Base-by-base conservation (phyloP, 2,797 vertebrate genomes). In the Periophthalmus magnuspinnatus region DNA sequence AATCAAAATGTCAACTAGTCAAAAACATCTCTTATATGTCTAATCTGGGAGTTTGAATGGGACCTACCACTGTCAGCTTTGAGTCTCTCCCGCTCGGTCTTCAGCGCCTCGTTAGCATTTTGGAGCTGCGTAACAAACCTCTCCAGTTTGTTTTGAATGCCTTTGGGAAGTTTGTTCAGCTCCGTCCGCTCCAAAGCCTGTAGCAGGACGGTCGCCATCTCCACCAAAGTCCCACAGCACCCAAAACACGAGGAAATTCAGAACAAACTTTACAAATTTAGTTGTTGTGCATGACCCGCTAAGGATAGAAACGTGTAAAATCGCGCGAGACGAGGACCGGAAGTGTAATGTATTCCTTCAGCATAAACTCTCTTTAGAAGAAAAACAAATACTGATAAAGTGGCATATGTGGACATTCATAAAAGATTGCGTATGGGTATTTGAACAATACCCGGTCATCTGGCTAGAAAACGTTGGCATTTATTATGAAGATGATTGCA, bases 171-270 rank as follows among this genome's bases (percentile, higher is more conserved):
- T 85, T 98, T 98, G 74, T 91, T 93, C 14, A 99, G 64, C 84
- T 99, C 97, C 11, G 92, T 57, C 80, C 94, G 93, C 88, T 97
- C 97, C 83, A 98, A 70, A 0, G 94, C 89, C 82, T 97, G 96
- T 84, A 96, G 94, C 90, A 98, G 82, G 67, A 96, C 94, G 0
- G 92, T 93, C 92, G 97, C 95, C 97, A 99, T 98, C 76, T 92
- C 84, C 65, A 0, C 56, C 67, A 11, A 5, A 14, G 8, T 21
- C 55, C 6, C 3, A 32, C 16, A n/a, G n/a, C 10, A 10, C 2
- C 4, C 38, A 24, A 62, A 57, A 19, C 3, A 50, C 36, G 16
- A 0, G 0, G 6, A 50, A 71, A 47, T 2, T 6, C 1, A 60
- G 16, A 2, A 36, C 19, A 66, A 81, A 68, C 68, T 75, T 17